phyloP scores from a whole-genome alignment of 1,140 invertebrate species.

The Triops longicaudatus region DNA sequence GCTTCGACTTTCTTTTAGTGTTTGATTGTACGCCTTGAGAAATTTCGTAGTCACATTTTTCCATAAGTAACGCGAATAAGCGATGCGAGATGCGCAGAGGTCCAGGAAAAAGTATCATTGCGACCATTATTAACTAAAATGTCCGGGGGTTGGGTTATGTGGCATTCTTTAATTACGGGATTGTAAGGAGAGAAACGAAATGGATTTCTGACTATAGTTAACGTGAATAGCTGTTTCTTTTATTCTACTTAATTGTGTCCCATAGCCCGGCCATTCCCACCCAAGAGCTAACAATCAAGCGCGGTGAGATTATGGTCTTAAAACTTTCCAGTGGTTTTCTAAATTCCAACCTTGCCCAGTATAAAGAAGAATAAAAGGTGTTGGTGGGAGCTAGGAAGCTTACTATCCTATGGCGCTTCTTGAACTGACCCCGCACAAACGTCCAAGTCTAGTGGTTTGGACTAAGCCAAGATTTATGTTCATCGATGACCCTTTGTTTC shows the following conservation, averaged over 20 bases:
- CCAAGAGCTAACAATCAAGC: neutral
- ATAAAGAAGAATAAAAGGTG: neutral
- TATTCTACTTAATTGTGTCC: slow-evolving; percentile 4
- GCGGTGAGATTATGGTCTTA: neutral
- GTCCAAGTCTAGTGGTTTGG: neutral
- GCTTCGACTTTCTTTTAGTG: neutral
- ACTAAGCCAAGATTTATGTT: neutral
- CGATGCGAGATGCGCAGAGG: neutral
- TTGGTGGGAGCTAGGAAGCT: neutral
- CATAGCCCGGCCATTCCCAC: neutral
- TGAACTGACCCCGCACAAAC: neutral
- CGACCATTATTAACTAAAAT: neutral
- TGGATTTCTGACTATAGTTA: neutral
- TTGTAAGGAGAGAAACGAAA: neutral
- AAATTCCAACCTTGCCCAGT: slow-evolving; percentile 6
- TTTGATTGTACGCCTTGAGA: neutral
- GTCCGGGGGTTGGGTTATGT: neutral
- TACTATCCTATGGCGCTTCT: neutral
- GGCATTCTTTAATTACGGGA: neutral
- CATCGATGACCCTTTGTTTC: too few relatives aligned
- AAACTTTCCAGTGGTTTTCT: neutral
- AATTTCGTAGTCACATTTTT: neutral
- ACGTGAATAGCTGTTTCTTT: neutral
- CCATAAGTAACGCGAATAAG: neutral
- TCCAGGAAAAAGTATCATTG: neutral